Conservation (phyloP, 2,888 invertebrate genomes). For the Perdita meconis region DNA sequence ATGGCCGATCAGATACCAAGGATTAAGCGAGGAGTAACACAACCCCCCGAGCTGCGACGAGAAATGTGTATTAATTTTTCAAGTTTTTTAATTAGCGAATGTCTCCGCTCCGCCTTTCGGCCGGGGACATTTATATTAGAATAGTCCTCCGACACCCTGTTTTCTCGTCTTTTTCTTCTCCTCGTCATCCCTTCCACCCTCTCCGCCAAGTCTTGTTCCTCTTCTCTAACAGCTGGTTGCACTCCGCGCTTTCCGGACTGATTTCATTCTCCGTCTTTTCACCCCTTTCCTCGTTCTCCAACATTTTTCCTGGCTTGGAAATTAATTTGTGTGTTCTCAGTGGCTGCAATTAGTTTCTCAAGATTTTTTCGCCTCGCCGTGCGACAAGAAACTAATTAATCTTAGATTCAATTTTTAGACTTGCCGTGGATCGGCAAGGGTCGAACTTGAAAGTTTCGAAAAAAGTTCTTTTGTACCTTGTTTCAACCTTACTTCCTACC, state of each 20-base stretch:
- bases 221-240: conserved; percentile 64
- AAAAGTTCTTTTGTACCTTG: too few species aligned
- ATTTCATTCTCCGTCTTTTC: conserved; percentile 39
- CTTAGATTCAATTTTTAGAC: neutral
- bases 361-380: neutral
- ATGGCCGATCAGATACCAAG: conserved; percentile 84
- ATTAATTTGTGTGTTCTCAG: conserved; percentile 36
- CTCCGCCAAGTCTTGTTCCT: conserved; percentile 56
- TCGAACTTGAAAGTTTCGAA: too few species aligned
- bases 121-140: conserved; percentile 84
- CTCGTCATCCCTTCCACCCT: conserved; percentile 54
- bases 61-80: conserved; percentile 85
- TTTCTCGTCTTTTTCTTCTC: conserved; percentile 60
- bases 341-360: conserved; percentile 31
- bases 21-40: conserved; percentile 81
- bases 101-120: conserved; percentile 82
- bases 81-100: conserved; percentile 85
- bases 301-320: conserved; percentile 18
- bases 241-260: conserved; percentile 54
- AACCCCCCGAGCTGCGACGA: conserved; percentile 76
- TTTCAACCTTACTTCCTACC: too few species aligned
- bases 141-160: conserved; percentile 69
- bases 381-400: neutral
- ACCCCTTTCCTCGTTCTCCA: neutral
- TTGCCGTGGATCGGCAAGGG: too few species aligned